Evolutionary conservation across 2,888 invertebrate genomes (phyloP), one percentile per base, ranked within the genome.

Genomic region (Ormia ochracea): DNA sequence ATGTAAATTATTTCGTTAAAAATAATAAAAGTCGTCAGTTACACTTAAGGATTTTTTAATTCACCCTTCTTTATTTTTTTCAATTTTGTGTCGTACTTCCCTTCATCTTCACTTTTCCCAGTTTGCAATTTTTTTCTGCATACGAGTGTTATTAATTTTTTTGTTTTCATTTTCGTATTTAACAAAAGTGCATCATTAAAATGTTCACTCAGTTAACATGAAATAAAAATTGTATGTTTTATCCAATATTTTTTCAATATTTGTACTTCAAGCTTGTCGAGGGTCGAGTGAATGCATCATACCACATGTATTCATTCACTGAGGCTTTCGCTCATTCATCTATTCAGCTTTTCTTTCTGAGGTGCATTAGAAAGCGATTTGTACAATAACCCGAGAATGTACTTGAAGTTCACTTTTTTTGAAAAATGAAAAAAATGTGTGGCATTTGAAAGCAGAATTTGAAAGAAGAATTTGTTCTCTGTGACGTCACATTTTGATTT

Each of bases 131-230:
- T 7, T 36, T 28, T 52, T 66, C 12, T 19, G 5, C 45, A 61
- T 31, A 33, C n/a, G 23, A 38, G 59, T 59, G 41, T 43, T 31
- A 14, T 59, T 68, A 65, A 12, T 17, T 54, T 73, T 73, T 65
- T 50, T 48, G 9, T 52, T 17, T 52, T 52, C n/a, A n/a, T n/a
- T 54, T 54, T 58, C 14, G 9, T 70, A 76, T 50, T 69, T 48
- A 76, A 80, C 76, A 80, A 80, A 80, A 80, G 80, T 80, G 76
- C 76, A 80, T 80, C 80, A 80, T 80, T 80, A 80, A 80, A 80
- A 76, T 76, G 72, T 80, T 72, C 74, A 68, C 72, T 76, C 48
- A 75, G 66, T 79, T 70, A 76, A 74, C 69, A 74, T 58, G 58
- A 75, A 74, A 65, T 28, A 52, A 50, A 63, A 69, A 33, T 65